A percentile compares a stretch with the other conserved stretches of the same genome.
Evolutionary conservation across 2,888 invertebrate genomes (phyloP).

Genomic region (Drosophila cyrtoloma): DNA sequence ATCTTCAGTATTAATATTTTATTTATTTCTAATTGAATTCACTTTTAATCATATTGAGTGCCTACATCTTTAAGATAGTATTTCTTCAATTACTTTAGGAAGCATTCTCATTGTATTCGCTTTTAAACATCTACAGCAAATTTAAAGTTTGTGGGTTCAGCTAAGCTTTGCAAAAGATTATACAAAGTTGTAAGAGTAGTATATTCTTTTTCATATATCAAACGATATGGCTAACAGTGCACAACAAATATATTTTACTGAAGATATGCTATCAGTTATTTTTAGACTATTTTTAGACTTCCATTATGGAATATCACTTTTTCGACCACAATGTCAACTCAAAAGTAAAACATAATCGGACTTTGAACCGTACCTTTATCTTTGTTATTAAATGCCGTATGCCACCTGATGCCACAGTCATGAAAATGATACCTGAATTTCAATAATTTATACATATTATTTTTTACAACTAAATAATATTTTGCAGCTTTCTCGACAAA

Average conservation of each 20-base stretch:
- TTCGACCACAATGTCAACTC: no score
- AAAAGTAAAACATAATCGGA: neutral
- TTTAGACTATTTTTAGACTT: neutral
- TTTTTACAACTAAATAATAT: neutral
- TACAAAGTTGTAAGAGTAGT: neutral
- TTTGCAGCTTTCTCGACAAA: neutral
- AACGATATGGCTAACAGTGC: neutral
- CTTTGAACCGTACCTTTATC: neutral
- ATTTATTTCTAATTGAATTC: neutral
- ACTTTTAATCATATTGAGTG: neutral
- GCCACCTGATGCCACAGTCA: no score
- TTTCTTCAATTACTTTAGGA: neutral
- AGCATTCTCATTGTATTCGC: neutral
- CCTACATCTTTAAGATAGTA: no score
- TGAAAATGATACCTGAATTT: neutral
- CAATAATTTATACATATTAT: neutral
- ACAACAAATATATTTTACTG: neutral
- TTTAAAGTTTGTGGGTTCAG: neutral
- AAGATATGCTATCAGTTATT: neutral
- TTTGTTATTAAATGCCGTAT: no score
- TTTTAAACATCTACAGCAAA: neutral
- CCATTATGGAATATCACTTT: neutral
- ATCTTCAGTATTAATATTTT: neutral
- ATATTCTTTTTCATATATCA: no score
- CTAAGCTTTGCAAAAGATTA: neutral